Base-by-base conservation (phyloP, 2,797 vertebrate species). In the Merluccius polli region DNA sequence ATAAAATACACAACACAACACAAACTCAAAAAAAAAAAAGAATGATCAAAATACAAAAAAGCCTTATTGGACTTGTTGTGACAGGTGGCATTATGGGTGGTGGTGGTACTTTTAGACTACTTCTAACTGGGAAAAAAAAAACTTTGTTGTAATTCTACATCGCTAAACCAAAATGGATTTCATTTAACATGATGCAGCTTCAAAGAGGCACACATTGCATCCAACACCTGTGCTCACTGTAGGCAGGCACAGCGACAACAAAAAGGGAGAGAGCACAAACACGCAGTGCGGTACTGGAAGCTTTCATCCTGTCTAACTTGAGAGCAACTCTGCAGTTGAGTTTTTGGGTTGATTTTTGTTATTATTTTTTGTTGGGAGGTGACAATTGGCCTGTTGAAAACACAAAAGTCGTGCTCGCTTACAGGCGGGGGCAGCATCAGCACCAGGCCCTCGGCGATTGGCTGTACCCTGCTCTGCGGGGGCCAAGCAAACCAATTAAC, bases 401-500 rank as follows among this genome's bases (percentile, higher is more conserved):
- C 21, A 68, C 30, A 74, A 84, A 82, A 41, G 81, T 59, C 74
- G 76, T 44, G 30, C 13, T 24, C 78, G 82, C 84, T 85, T 78
- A 59, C 84, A 81, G 75, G 85, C 86, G 89, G 82, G 84, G 44
- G 80, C 78, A 77, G 87, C 85, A 85, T 83, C 86, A 76, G 85
- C 86, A 13, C 15, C 41, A 48, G 83, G 85, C 83, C 81, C 85
- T 79, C 84, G 79, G 86, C 88, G 83, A 91, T 90, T 88, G 18
- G 91, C 87, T 86, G 87, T 85, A 82, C 89, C 79, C 83, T 2
- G 77, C 93, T 87, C 92, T 24, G 21, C 36, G 86, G 87, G 85
- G 93, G 93, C 85, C 92, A 89, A 77, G 87, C 89, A 92, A 95
- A 94, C 92, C 92, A 94, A 94, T 94, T 94, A 94, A 92, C 88